Base-by-base conservation (phyloP, 2,888 invertebrate genomes). In the Pollenia angustigena region DNA sequence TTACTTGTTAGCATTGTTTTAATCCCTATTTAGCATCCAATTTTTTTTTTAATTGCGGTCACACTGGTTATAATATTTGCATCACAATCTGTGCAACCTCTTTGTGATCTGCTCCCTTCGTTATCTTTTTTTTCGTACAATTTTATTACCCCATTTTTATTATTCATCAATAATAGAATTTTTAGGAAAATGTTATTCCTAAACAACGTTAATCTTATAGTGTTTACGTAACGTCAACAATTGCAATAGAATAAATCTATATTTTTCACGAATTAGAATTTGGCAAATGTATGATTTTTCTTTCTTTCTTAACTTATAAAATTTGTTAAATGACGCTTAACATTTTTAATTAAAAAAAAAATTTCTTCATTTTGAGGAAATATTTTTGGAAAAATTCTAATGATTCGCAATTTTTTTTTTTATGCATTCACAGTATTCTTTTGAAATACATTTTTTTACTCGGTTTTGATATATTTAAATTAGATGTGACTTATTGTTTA, bases 231-330 rank as follows among this genome's bases (percentile, higher is more conserved):
- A 48, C 80, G 71, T 81, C 80, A 81, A 54, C 54, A 56, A 79
- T 66, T 71, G 69, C 64, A 81, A 81, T 81, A 71, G 64, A 80
- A 75, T 85, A 68, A 52, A 69, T 60, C 68, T 79, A 58, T 44
- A 54, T 76, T 58, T 42, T 58, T 48, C 44, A 69, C 58, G 58
- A 79, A 60, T 32, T 69, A 52, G 1, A 58, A 71, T 71, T 52
- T 74, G 66, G 68, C 32, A 74, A 71, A 50, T 46, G 32, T 16
- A 48, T 50, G 48, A 48, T 62, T 32, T 58, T 50, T 60, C 12
- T 64, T 44, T 18, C 10, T n/a, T 46, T 44, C 14, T 18, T 6
- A 4, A 18, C 16, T 10, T 14, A 11, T 18, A 50, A 11, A n/a
- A n/a, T 32, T 50, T 68, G 14, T 40, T 32, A 23, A 58, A 50